Evolutionary conservation across 2,888 invertebrate species (phyloP).

Genomic region (Andrena camellia): DNA sequence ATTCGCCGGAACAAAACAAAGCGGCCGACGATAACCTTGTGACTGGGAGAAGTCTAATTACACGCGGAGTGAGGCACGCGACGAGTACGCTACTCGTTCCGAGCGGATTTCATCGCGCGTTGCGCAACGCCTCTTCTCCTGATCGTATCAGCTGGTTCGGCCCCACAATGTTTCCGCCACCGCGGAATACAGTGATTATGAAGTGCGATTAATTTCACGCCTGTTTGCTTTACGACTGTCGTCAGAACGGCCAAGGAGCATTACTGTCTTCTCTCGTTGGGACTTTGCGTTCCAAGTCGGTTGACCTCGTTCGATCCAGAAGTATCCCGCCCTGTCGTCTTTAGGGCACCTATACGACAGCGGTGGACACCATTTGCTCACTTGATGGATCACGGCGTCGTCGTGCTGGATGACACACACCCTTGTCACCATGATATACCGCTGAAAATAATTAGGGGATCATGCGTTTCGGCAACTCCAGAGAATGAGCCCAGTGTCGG

Average conservation of each 20-base stretch:
- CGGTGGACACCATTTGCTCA: neutral
- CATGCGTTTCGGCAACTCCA: neutral
- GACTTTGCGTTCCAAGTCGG: neutral
- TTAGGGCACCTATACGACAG: neutral
- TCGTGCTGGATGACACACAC: neutral
- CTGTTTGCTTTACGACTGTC: neutral
- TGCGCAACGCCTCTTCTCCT: conserved; percentile 36
- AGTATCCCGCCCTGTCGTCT: neutral
- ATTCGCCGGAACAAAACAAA: neutral
- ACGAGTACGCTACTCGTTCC: conserved; percentile 11
- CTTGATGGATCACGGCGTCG: neutral
- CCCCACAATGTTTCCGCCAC: conserved; percentile 6
- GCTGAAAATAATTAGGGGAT: neutral
- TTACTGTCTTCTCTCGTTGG: neutral
- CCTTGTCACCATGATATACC: neutral
- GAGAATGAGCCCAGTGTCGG: neutral
- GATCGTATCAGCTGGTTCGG: too few relatives aligned
- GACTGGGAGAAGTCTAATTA: conserved; percentile 43
- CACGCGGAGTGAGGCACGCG: conserved; percentile 34
- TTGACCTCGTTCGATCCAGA: neutral
- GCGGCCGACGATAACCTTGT: conserved; percentile 24
- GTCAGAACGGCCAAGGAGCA: neutral
- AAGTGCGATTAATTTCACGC: conserved; percentile 30
- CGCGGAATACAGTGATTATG: conserved; percentile 21
- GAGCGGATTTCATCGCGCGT: conserved; percentile 41